A percentile compares a stretch with the other conserved stretches of the same genome.
Evolutionary conservation across 2,113 vertebrate genomes (phyloP).

Genomic region (Progne subis): DNA sequence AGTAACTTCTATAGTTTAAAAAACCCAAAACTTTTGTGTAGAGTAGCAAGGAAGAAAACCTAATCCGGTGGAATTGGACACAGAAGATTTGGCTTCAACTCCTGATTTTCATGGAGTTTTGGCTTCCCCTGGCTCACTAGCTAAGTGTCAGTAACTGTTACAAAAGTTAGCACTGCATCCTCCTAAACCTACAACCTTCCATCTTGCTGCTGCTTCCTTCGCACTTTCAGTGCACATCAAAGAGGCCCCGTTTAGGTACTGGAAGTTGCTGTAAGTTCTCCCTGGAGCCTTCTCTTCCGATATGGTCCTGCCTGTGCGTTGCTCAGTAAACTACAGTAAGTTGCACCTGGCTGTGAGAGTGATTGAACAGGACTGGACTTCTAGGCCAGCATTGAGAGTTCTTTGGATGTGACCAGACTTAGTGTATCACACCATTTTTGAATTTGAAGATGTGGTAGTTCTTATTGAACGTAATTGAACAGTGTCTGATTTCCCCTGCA

Average conservation of each 20-base stretch:
- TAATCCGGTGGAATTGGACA: neutral
- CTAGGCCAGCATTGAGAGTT: neutral
- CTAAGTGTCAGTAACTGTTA: neutral
- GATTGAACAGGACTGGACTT: neutral
- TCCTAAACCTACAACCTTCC: neutral
- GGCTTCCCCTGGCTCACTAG: neutral
- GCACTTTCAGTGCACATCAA: fast-evolving
- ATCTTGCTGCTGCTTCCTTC: neutral
- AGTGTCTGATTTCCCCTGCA: neutral
- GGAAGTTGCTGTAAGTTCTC: neutral
- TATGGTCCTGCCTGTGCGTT: neutral
- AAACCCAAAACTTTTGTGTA: neutral
- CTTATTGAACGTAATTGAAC: neutral
- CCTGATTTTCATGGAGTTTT: neutral
- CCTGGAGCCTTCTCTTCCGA: neutral
- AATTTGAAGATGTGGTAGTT: neutral
- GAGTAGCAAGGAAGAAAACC: neutral
- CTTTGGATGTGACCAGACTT: neutral
- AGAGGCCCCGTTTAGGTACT: neutral
- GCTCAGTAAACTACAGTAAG: neutral
- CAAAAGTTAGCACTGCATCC: neutral
- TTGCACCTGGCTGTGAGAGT: neutral
- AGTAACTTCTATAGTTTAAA: neutral
- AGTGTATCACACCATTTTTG: neutral
- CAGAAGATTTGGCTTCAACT: neutral